A percentile compares a stretch with the other conserved stretches of the same genome.
phyloP scores from a whole-genome alignment of 2,797 vertebrate species.

The Toxotes lorentzi region DNA sequence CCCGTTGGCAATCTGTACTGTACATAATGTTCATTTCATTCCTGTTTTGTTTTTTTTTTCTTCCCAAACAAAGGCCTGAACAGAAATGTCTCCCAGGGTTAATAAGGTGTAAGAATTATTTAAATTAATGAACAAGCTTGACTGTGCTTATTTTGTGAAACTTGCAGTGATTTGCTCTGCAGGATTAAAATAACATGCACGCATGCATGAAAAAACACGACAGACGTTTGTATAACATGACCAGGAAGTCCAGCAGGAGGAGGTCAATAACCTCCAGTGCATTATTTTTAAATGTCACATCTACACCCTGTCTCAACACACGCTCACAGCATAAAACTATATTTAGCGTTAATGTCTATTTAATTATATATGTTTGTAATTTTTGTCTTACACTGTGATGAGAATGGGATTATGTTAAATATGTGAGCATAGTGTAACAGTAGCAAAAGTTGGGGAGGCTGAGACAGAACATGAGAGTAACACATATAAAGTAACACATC shows the following conservation, averaged over 20 bases:
- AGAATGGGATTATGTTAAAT: not conserved
- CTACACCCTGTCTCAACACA: not conserved
- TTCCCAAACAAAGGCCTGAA: not conserved
- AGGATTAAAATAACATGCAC: not conserved
- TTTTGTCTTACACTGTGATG: not conserved
- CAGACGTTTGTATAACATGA: not conserved
- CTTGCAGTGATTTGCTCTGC: not conserved
- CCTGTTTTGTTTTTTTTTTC: not conserved
- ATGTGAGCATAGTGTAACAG: not conserved
- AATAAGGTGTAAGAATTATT: not conserved
- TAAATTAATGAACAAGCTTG: not conserved
- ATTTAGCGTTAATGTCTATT: too few relatives aligned
- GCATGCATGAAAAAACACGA: not conserved
- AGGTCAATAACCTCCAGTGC: slow-evolving; percentile 42
- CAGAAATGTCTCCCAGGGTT: not conserved
- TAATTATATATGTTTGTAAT: too few relatives aligned
- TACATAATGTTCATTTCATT: too few relatives aligned
- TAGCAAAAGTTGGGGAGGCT: not conserved
- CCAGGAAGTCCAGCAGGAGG: slow-evolving; percentile 3
- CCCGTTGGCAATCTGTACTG: not conserved
- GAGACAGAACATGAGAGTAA: too few relatives aligned
- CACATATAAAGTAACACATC: too few relatives aligned
- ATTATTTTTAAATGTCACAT: slow-evolving; percentile 2
- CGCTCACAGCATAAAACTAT: not conserved
- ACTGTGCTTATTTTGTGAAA: not conserved